Conservation (phyloP, 2,113 vertebrate genomes). For the Tapirus terrestris region DNA sequence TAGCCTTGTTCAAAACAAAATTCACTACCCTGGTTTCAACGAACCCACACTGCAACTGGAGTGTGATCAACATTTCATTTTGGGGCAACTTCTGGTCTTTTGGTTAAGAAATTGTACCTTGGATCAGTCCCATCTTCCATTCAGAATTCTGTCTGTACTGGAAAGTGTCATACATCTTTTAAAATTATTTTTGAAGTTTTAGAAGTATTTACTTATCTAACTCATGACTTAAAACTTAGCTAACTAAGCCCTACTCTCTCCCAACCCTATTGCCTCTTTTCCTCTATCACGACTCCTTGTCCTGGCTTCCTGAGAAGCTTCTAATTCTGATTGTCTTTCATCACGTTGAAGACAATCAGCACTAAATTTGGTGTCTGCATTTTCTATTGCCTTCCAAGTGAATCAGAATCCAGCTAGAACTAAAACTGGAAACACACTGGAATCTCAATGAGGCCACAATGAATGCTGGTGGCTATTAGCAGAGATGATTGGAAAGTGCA, state of each 20-base stretch:
- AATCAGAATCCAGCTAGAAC: neutral
- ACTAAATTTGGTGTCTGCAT: neutral
- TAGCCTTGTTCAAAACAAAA: neutral
- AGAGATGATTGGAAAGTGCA: conserved; percentile 47
- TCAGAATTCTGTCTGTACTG: neutral
- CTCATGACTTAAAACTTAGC: neutral
- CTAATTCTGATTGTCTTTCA: neutral
- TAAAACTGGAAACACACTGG: neutral
- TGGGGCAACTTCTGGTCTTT: neutral
- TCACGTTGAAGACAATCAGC: neutral
- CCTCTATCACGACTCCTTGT: rapidly evolving
- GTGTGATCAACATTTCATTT: neutral
- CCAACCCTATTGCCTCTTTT: neutral
- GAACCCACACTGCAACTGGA: neutral
- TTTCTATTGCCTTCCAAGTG: neutral
- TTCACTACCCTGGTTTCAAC: neutral
- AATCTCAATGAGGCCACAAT: neutral
- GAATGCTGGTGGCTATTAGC: neutral
- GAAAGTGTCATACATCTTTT: neutral
- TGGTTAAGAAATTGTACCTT: neutral
- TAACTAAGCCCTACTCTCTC: neutral
- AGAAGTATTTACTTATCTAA: neutral
- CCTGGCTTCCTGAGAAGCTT: neutral
- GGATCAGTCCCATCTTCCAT: neutral
- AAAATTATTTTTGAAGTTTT: neutral